Evolutionary conservation across 2,888 invertebrate species (phyloP), one percentile per base, ranked within the genome.

Genomic region (Rhimphoctona megacephalus): DNA sequence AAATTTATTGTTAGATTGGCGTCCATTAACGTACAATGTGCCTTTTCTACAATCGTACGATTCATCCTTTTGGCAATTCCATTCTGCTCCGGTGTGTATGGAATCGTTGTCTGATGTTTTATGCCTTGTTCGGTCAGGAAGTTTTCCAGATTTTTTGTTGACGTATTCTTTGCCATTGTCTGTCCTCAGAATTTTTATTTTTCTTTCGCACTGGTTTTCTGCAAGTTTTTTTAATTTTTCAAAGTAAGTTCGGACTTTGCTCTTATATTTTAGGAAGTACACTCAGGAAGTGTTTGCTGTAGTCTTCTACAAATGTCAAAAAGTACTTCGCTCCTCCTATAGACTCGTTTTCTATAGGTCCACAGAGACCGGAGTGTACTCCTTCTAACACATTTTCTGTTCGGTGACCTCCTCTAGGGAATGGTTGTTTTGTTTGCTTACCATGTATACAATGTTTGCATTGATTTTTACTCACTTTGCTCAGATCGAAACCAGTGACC

Each of bases 51-150:
- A 4, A 87, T 33, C 4, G 67, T 79, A 2, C 86, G 33, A 46
- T 87, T 87, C 5, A 4, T 19, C 25, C 85, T 22, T 46, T 87
- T 82, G 22, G 79, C 81, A 0, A 73, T 33, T n/a, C 74, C 80
- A 43, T 87, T 85, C 22, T 80, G 67, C 39, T 80, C 17, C 7
- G 79, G 70, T 2, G 8, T 25, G 22, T 70, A 80, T 0, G 69
- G 57, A 19, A 69, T 52, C 5, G 79, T 79, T 1, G 19, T 54
- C 17, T 79, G 30, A 14, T 64, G 64, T 30, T 33, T 64, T 9
- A 64, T 64, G 8, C 64, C 64, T 30, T 64, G 30, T 11, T 64
- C 64, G 30, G 11, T 30, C 22, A 64, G 64, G 17, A 64, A 11
- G 30, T 64, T 30, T 4, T 64, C 30, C 30, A 64, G 17, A 17